A percentile compares a stretch with the other conserved stretches of the same genome.
phyloP scores from a whole-genome alignment of 2,113 vertebrate genomes.

The Silurus glanis region DNA sequence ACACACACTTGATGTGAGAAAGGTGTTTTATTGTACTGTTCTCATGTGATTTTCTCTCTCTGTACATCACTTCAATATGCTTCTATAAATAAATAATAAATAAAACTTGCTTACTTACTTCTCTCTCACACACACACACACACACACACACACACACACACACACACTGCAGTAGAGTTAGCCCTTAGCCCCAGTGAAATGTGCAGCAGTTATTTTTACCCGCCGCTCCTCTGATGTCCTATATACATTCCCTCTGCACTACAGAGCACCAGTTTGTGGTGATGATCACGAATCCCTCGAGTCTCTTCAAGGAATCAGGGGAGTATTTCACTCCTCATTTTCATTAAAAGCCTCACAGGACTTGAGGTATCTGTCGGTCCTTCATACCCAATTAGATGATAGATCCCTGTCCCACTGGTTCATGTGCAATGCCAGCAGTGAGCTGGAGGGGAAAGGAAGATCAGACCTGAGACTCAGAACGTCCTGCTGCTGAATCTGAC shows the following conservation, averaged over 20 bases:
- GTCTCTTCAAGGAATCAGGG: slow-evolving; percentile 7
- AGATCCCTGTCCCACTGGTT: background rate
- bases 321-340: slow-evolving; percentile 7
- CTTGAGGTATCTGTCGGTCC: background rate
- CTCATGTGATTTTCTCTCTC: background rate
- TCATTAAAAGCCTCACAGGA: slow-evolving; percentile 37
- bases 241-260: slow-evolving; percentile 49
- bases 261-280: slow-evolving; percentile 34
- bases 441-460: background rate
- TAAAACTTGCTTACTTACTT: background rate
- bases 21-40: background rate
- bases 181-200: slow-evolving; percentile 43
- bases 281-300: slow-evolving; percentile 22
- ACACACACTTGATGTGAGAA: background rate
- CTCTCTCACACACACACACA: background rate
- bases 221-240: slow-evolving; percentile 57
- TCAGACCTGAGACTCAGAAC: background rate
- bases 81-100: slow-evolving; percentile 9
- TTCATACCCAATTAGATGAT: slow-evolving; percentile 5
- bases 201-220: slow-evolving; percentile 61
- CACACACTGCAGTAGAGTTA: slow-evolving; percentile 40
- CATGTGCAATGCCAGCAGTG: background rate
- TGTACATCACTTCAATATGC: background rate
- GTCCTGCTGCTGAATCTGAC: background rate
- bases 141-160: background rate